Evolutionary conservation across 1,140 invertebrate genomes (phyloP).

Genomic region (Ips typographus): DNA sequence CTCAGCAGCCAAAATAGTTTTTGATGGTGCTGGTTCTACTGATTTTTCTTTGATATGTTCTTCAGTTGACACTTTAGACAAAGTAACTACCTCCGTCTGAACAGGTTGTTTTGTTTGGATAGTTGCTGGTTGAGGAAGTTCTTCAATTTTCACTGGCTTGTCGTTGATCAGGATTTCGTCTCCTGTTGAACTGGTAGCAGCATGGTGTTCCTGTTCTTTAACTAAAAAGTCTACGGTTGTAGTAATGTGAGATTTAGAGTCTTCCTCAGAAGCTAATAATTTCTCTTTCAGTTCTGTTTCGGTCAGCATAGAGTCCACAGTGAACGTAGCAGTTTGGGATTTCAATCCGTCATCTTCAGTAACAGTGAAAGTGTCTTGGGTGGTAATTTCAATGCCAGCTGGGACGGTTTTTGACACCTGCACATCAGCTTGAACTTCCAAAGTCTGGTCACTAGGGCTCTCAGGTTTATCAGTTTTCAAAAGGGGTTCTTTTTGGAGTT

Average conservation of each 20-base stretch:
- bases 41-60: too few species aligned
- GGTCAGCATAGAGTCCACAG: conserved; percentile 41
- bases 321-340: conserved; percentile 30
- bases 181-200: neutral
- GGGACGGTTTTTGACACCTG: conserved; percentile 14
- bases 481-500: neutral
- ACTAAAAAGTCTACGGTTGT: conserved; percentile 35
- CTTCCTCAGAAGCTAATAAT: conserved; percentile 7
- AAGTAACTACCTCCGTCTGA: too few species aligned
- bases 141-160: conserved; percentile 31
- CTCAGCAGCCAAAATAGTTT: too few species aligned
- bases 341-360: conserved; percentile 7
- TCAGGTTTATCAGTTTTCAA: conserved; percentile 8
- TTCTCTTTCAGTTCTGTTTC: conserved; percentile 35
- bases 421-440: conserved; percentile 18
- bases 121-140: conserved; percentile 11
- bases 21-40: too few species aligned
- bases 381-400: conserved; percentile 28
- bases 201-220: conserved; percentile 26
- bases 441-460: conserved; percentile 12
- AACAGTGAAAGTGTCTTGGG: conserved; percentile 34
- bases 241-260: conserved; percentile 6
- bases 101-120: neutral
- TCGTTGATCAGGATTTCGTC: conserved; percentile 33
- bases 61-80: too few species aligned